These are phyloP conservation scores for Hirudinaria manillensis DNA, from an alignment of 2,888 invertebrate genomes.

Conservation along the genomic window DNA sequence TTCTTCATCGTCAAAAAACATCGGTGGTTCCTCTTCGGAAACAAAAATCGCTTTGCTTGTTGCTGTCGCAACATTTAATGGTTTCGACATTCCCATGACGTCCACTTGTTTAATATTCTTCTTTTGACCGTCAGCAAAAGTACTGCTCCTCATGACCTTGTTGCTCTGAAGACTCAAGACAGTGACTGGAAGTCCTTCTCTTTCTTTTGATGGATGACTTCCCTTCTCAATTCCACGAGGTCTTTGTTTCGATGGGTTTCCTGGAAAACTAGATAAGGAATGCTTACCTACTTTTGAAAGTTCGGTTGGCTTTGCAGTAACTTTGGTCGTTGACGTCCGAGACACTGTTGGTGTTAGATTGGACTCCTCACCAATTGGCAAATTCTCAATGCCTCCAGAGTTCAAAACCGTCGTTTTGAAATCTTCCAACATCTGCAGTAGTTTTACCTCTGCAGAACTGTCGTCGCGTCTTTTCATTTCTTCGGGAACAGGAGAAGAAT, in stretches of 20 bases:
- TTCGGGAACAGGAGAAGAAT: background rate
- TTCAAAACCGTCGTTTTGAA: background rate
- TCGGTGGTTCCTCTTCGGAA: background rate
- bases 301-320: background rate
- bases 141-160: background rate
- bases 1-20: constrained; percentile 2
- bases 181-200: background rate
- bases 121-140: background rate
- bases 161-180: background rate
- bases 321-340: background rate
- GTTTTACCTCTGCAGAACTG: background rate
- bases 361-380: background rate
- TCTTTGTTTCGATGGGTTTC: too few relatives aligned
- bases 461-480: background rate
- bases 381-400: background rate
- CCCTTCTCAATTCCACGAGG: background rate
- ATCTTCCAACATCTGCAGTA: background rate
- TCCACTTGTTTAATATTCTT: too few relatives aligned
- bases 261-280: too few relatives aligned
- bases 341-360: background rate
- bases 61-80: background rate
- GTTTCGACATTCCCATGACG: background rate
- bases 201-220: background rate
- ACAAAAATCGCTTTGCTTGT: background rate
- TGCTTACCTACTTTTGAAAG: too few relatives aligned